Evolutionary conservation across 2,797 vertebrate species (phyloP), one percentile per base, ranked within the genome.

Genomic region (Okamejei kenojei): DNA sequence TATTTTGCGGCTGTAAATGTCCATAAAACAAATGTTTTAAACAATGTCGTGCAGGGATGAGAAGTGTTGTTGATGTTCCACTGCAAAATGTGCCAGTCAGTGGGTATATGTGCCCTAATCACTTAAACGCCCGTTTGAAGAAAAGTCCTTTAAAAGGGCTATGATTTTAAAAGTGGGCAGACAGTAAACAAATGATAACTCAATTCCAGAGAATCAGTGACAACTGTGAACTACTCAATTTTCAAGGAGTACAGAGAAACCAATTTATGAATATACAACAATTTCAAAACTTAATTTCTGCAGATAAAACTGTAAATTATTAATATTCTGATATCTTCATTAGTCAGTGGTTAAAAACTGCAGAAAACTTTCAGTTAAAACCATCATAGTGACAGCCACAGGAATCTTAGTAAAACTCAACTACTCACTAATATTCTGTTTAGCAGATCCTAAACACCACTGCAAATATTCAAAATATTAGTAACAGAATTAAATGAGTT

Each of bases 391-490:
- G 88, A 90, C 9, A 90, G 63, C 68, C 32, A 45, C 68, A 90
- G 88, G 10, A 90, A 90, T 71, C 17, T 73, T 29, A 35, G 32
- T 45, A 17, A 91, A 91, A 74, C 2, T 90, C 68, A 32, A 68
- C 19, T 68, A 7, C 19, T 88, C 32, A 35, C 84, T 88, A 68
- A 68, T 88, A 68, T 35, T 8, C n/a, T 68, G 32, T 68, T 45
- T 7, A 32, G 82, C 58, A 86, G 82, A 63, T 86, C 82, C 61
- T n/a, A 63, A 88, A 68, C 63, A 68, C n/a, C 61, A 19, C 0
- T 88, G 63, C n/a, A 65, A 35, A 32, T 35, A 32, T 88, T 65
- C 84, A 88, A 61, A 15, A 65, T 86, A 68, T 88, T 88, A 86
- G 63, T 63, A 88, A 7, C n/a, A 68, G 0, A 35, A 68, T 35